phyloP scores from a whole-genome alignment of 2,888 invertebrate genomes.

The Epicampocera succincta region DNA sequence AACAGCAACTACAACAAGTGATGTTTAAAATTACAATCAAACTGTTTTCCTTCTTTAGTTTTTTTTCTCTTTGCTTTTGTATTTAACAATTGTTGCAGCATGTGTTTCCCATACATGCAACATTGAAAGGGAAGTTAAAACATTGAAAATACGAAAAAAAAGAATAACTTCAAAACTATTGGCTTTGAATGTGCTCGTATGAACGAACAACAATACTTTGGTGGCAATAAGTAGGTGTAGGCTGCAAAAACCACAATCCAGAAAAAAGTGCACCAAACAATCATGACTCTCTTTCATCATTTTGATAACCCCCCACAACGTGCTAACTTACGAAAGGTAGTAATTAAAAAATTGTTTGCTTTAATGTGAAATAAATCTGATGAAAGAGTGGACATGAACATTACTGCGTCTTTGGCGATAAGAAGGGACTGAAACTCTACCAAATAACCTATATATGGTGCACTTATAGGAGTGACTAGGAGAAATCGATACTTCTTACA shows the following conservation, averaged over 20 bases:
- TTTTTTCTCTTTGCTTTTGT: constrained; percentile 17
- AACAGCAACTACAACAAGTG: constrained; percentile 54
- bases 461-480: too few species aligned
- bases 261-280: constrained; percentile 28
- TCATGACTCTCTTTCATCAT: constrained; percentile 53
- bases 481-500: too few species aligned
- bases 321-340: neutral
- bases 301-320: constrained; percentile 31
- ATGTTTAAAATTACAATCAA: constrained; percentile 65
- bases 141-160: constrained; percentile 1
- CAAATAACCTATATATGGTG: too few species aligned
- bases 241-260: constrained; percentile 11
- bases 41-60: constrained; percentile 28
- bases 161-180: constrained; percentile 28
- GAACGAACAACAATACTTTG: constrained; percentile 48
- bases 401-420: too few species aligned
- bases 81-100: constrained; percentile 62
- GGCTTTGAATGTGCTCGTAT: constrained; percentile 6
- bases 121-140: constrained; percentile 52
- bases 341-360: neutral
- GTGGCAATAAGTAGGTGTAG: constrained; percentile 68
- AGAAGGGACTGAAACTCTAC: too few species aligned
- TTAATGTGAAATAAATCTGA: too few species aligned
- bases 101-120: constrained; percentile 64
- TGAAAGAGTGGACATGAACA: too few species aligned